Percentiles rank a stretch among this genome's conserved stretches.
Conservation (phyloP, 2,113 vertebrate species). For the Thamnaconus septentrionalis region DNA sequence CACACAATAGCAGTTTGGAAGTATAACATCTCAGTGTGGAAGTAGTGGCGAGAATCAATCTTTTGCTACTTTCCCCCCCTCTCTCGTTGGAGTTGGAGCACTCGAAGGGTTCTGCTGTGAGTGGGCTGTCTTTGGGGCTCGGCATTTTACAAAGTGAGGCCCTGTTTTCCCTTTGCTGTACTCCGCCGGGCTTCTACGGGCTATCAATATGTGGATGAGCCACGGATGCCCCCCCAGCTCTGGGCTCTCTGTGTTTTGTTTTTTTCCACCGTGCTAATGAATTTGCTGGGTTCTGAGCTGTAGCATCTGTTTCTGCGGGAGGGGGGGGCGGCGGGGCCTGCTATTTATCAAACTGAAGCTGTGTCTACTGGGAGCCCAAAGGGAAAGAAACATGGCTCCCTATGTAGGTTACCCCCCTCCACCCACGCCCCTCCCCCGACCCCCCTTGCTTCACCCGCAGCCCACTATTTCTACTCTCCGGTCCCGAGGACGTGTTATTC, state of each 20-base stretch:
- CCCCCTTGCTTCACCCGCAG: background rate
- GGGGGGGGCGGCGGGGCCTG: conserved; percentile 38
- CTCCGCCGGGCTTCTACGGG: conserved; percentile 7
- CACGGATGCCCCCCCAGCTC: conserved; percentile 35
- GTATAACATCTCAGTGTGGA: too few species aligned
- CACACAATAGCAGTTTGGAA: too few species aligned
- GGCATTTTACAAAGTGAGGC: too few species aligned
- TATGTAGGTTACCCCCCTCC: conserved; percentile 63
- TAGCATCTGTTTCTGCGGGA: conserved; percentile 73
- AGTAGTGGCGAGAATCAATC: too few species aligned
- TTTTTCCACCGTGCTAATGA: conserved; percentile 40
- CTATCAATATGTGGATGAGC: conserved; percentile 57
- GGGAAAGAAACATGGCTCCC: conserved; percentile 54
- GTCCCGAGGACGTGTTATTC: conserved; percentile 46
- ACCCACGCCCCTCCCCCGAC: background rate
- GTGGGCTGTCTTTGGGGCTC: too few species aligned
- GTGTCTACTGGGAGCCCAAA: conserved; percentile 60
- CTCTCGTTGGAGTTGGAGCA: too few species aligned
- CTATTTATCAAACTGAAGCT: conserved; percentile 70
- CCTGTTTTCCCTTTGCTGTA: background rate
- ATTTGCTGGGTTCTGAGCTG: conserved; percentile 62
- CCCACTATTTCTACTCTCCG: conserved; percentile 2
- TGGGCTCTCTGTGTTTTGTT: conserved; percentile 3
- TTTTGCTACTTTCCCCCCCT: too few species aligned
- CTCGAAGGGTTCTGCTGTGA: too few species aligned